Conservation (phyloP, 1,140 invertebrate species). For the Drosophila equinoxialis region DNA sequence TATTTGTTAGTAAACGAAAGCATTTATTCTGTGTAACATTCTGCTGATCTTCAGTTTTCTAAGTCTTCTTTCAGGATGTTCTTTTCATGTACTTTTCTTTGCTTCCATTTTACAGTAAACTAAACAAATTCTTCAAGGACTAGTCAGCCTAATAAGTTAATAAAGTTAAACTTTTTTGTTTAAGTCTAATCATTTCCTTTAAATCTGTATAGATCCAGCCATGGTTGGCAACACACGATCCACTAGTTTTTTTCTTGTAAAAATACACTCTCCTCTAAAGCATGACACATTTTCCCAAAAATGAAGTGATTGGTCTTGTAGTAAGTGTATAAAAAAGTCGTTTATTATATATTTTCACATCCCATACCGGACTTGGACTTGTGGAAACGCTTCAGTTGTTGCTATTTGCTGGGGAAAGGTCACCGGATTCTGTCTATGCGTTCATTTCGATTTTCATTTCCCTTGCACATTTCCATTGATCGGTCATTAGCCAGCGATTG, state of each 20-base stretch:
- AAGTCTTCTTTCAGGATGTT: too few species aligned
- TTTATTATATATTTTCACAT: background rate
- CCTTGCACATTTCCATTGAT: conserved; percentile 14
- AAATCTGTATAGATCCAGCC: background rate
- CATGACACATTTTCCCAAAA: background rate
- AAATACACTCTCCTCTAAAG: conserved; percentile 17
- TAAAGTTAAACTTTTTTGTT: background rate
- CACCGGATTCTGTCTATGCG: conserved; percentile 59
- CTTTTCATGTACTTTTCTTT: too few species aligned
- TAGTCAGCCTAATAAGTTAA: background rate
- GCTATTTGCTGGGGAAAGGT: conserved; percentile 51
- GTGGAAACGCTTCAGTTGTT: conserved; percentile 45
- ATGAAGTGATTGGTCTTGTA: background rate
- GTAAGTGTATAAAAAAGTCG: conserved; percentile 27
- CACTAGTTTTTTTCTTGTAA: conserved; percentile 24
- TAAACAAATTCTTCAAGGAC: too few species aligned
- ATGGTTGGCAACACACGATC: conserved; percentile 25
- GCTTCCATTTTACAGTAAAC: too few species aligned
- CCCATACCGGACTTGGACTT: conserved; percentile 46
- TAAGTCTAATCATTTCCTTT: background rate
- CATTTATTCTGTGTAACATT: too few species aligned
- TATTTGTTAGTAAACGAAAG: too few species aligned
- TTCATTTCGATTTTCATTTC: conserved; percentile 23
- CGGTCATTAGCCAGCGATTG: conserved; percentile 13
- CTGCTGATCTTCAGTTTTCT: too few species aligned